A percentile compares a stretch with the other conserved stretches of the same genome.
Conservation (phyloP, 2,113 vertebrate genomes). For the Uropsilus gracilis region DNA sequence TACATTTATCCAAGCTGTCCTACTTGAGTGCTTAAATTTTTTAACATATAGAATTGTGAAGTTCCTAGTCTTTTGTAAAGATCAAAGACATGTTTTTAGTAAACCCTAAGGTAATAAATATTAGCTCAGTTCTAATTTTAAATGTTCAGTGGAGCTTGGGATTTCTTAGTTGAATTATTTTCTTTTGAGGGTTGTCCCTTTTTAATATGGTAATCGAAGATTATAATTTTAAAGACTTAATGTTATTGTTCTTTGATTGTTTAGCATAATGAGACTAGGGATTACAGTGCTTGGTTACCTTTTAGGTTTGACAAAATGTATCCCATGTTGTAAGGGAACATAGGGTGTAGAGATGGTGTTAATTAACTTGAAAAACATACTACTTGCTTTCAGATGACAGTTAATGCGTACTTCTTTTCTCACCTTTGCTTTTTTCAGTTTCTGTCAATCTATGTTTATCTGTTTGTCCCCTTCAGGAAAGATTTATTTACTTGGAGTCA, state of each 20-base stretch:
- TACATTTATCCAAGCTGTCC: conserved; percentile 82
- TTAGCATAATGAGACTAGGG: conserved; percentile 42
- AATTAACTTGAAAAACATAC: conserved; percentile 41
- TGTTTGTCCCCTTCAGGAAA: neutral
- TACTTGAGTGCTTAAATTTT: conserved; percentile 85
- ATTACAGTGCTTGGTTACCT: neutral
- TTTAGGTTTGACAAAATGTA: conserved; percentile 57
- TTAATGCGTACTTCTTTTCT: conserved; percentile 37
- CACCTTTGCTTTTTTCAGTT: conserved; percentile 42
- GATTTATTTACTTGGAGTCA: conserved; percentile 28
- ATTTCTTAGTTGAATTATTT: conserved; percentile 73
- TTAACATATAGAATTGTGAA: conserved; percentile 83
- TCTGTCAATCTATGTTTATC: neutral
- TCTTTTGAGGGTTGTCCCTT: conserved; percentile 64
- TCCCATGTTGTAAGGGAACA: conserved; percentile 40
- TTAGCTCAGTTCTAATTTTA: conserved; percentile 72
- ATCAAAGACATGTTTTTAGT: conserved; percentile 81
- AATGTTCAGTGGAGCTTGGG: conserved; percentile 66
- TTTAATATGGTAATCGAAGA: conserved; percentile 45
- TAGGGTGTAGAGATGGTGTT: conserved; percentile 35
- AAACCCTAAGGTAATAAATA: conserved; percentile 81
- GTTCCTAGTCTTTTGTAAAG: conserved; percentile 79
- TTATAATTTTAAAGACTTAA: conserved; percentile 14
- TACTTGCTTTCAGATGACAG: neutral
- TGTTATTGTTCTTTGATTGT: conserved; percentile 37